phyloP scores from a whole-genome alignment of 1,140 invertebrate genomes.

The Battus philenor region DNA sequence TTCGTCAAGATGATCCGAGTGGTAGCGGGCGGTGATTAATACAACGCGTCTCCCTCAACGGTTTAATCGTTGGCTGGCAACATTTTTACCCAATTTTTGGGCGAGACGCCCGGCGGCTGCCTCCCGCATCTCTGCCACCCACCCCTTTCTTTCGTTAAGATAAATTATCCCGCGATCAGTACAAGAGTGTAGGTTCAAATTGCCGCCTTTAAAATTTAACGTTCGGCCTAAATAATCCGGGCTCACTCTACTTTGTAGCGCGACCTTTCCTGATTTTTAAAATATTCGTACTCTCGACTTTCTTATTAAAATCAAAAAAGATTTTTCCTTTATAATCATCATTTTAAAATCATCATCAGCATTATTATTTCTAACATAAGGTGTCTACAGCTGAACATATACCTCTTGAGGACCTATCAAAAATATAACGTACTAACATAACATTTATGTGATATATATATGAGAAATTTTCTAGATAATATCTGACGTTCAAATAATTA shows the following conservation, averaged over 20 bases:
- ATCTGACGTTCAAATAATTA: too few species aligned
- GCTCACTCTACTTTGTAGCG: conserved; percentile 21
- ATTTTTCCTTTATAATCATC: too few species aligned
- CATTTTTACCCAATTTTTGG: conserved; percentile 76
- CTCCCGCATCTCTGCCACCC: conserved; percentile 35
- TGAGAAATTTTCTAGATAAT: too few species aligned
- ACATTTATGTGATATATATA: too few species aligned
- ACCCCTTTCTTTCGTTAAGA: conserved; percentile 75
- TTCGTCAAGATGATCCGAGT: conserved; percentile 49
- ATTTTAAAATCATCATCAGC: too few species aligned
- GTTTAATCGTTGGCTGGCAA: conserved; percentile 74
- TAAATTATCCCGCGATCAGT: conserved; percentile 74
- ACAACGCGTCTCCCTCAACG: conserved; percentile 71
- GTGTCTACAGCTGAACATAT: too few species aligned
- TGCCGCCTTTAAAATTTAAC: conserved; percentile 72
- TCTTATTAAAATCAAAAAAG: too few species aligned
- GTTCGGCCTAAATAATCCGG: conserved; percentile 62
- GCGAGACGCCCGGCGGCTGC: conserved; percentile 27
- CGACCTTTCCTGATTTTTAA: conserved; percentile 14
- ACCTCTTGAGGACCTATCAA: too few species aligned
- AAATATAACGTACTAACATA: too few species aligned
- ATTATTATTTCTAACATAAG: too few species aligned
- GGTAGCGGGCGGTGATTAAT: conserved; percentile 71
- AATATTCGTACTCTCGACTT: too few species aligned
- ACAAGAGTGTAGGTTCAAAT: conserved; percentile 74